These are phyloP conservation scores for Poeciliopsis paucimaculata DNA, from an alignment of 2,797 vertebrate species.

Conservation along the genomic window DNA sequence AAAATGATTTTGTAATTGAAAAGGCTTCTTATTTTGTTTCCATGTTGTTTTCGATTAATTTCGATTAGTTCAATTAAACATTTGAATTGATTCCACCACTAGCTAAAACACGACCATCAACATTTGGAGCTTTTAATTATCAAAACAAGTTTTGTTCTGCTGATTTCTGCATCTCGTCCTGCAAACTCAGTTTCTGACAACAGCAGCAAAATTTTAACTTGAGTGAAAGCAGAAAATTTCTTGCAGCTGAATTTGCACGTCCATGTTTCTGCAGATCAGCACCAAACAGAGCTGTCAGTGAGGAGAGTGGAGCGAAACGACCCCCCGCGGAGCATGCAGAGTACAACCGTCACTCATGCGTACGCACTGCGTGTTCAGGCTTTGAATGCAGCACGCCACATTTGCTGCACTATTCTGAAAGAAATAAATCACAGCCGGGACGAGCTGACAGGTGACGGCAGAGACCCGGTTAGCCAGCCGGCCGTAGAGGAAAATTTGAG, in stretches of 20 bases:
- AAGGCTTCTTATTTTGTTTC: background rate
- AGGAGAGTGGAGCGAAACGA: background rate
- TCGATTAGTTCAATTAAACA: background rate
- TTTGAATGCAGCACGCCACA: slow-evolving; percentile 44
- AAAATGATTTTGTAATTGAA: background rate
- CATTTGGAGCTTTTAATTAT: background rate
- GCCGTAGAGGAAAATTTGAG: background rate
- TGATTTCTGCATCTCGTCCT: background rate
- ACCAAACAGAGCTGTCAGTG: slow-evolving; percentile 19
- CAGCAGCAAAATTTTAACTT: slow-evolving; percentile 2
- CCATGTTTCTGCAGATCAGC: slow-evolving; percentile 23
- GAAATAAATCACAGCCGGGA: slow-evolving; percentile 32
- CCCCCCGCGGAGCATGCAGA: background rate
- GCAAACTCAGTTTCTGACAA: background rate
- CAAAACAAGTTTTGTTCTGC: background rate
- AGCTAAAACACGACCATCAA: background rate
- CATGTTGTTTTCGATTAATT: background rate
- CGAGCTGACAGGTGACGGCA: background rate
- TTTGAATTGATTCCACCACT: background rate
- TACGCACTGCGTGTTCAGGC: slow-evolving; percentile 4
- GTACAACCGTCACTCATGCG: background rate
- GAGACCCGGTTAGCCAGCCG: slow-evolving; percentile 11
- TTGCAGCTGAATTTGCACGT: background rate
- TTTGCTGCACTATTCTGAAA: slow-evolving; percentile 33
- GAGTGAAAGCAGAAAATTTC: slow-evolving; percentile 34